Percentiles rank a stretch among this genome's conserved stretches.
Conservation (phyloP, 2,113 vertebrate genomes). For the Hassar affinis region DNA sequence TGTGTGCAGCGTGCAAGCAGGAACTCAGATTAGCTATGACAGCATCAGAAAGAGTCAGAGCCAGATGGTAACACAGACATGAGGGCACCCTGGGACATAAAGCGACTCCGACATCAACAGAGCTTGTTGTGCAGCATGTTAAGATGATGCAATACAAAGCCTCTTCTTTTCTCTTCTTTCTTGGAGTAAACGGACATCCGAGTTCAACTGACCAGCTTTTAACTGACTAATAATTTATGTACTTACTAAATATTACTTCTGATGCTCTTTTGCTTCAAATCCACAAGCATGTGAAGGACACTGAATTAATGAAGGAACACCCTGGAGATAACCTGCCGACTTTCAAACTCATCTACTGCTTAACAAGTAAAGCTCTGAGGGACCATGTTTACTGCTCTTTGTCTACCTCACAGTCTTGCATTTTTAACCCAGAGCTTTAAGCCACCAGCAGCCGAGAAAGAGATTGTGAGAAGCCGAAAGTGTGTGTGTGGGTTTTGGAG, state of each 20-base stretch:
- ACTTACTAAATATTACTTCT: background rate
- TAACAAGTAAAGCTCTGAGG: conserved; percentile 18
- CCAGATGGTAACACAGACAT: background rate
- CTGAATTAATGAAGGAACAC: conserved; percentile 26
- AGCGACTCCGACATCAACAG: background rate
- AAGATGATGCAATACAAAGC: background rate
- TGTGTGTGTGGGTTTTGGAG: conserved; percentile 32
- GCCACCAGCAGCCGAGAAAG: conserved; percentile 10
- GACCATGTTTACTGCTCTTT: conserved; percentile 34
- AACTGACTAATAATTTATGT: conserved; percentile 41
- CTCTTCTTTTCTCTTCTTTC: background rate
- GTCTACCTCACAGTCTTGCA: background rate
- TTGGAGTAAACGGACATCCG: background rate
- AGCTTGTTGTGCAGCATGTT: background rate
- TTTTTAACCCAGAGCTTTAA: conserved; percentile 8
- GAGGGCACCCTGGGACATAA: background rate
- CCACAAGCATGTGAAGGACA: conserved; percentile 55
- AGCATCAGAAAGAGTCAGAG: background rate
- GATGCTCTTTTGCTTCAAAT: conserved; percentile 31
- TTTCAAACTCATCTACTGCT: conserved; percentile 19
- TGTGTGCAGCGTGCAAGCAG: background rate
- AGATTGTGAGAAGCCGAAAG: conserved; percentile 25
- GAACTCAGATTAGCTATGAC: background rate
- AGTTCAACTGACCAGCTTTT: background rate
- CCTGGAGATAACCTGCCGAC: conserved; percentile 7